Percentiles rank a stretch among this genome's conserved stretches.
Evolutionary conservation across 2,113 vertebrate genomes (phyloP).

Genomic region (Aramus guarauna): DNA sequence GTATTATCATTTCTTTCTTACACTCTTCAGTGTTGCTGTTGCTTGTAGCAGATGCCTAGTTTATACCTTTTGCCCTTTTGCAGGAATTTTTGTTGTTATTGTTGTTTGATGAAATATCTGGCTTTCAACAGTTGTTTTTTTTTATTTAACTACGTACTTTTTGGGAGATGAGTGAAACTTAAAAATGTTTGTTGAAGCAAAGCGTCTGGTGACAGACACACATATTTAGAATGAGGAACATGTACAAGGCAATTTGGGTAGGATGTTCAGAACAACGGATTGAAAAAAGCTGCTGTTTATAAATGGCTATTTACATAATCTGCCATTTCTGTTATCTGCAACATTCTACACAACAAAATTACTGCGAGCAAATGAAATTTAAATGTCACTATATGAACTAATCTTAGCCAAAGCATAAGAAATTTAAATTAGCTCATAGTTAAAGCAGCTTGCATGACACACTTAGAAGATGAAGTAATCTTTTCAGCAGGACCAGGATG

Average conservation of each 20-base stretch:
- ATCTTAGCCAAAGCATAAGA: constrained; percentile 43
- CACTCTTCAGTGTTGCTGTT: background rate
- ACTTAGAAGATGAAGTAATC: constrained; percentile 21
- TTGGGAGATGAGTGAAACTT: background rate
- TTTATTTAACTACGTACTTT: background rate
- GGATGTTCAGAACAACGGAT: constrained; percentile 5
- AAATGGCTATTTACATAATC: constrained; percentile 61
- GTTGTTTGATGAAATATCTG: background rate
- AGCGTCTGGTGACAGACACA: background rate
- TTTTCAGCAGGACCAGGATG: background rate
- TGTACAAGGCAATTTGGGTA: background rate
- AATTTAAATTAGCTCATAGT: constrained; percentile 43
- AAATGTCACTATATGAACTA: constrained; percentile 58
- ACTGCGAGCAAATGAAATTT: constrained; percentile 31
- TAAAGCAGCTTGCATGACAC: constrained; percentile 16
- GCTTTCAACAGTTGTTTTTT: background rate
- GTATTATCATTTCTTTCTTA: background rate
- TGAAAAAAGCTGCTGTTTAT: constrained; percentile 19
- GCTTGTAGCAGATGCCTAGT: constrained; percentile 46
- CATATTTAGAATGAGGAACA: constrained; percentile 9
- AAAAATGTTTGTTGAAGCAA: background rate
- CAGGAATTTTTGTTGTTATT: background rate
- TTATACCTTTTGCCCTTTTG: constrained; percentile 19
- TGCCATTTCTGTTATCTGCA: constrained; percentile 57
- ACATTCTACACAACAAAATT: constrained; percentile 38